These are phyloP conservation scores for Brachymystax lenok DNA, from an alignment of 2,797 vertebrate species.

Conservation along the genomic window DNA sequence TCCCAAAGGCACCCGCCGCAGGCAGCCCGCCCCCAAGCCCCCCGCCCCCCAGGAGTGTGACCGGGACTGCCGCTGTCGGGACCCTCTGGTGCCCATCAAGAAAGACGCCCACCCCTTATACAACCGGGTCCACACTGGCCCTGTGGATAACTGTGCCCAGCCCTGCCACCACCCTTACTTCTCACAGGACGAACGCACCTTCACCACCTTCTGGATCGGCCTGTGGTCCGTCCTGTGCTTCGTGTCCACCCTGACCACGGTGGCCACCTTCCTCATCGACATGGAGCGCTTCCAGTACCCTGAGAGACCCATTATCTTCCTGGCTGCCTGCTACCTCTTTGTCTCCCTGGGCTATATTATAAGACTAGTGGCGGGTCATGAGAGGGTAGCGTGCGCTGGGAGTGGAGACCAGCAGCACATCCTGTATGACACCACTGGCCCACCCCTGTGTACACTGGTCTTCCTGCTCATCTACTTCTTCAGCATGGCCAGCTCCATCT, in stretches of 20 bases:
- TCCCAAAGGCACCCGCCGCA: slow-evolving; percentile 60
- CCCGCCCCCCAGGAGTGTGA: slow-evolving; percentile 72
- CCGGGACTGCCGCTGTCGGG: slow-evolving; percentile 84
- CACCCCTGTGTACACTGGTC: slow-evolving; percentile 92
- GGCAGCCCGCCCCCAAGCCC: slow-evolving; percentile 55
- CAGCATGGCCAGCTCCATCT: slow-evolving; percentile 89
- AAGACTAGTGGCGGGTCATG: slow-evolving; percentile 88
- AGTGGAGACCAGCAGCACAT: slow-evolving; percentile 80
- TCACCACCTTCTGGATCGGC: slow-evolving; percentile 92
- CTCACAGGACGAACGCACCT: slow-evolving; percentile 86
- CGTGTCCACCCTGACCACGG: slow-evolving; percentile 89
- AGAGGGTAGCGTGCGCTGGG: slow-evolving; percentile 85
- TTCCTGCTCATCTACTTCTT: slow-evolving; percentile 93
- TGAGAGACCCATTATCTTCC: slow-evolving; percentile 95
- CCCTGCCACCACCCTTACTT: slow-evolving; percentile 95
- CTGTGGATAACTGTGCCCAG: slow-evolving; percentile 88
- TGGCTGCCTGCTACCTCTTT: slow-evolving; percentile 93
- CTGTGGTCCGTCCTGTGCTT: slow-evolving; percentile 96
- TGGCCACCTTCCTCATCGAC: slow-evolving; percentile 96
- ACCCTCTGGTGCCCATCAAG: slow-evolving; percentile 85
- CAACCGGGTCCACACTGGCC: slow-evolving; percentile 83
- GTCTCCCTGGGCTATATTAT: slow-evolving; percentile 94
- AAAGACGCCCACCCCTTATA: slow-evolving; percentile 84
- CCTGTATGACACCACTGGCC: slow-evolving; percentile 93
- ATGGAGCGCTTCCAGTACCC: slow-evolving; percentile 97